These are phyloP conservation scores for Aplochiton taeniatus DNA, from an alignment of 2,797 vertebrate species.

Conservation along the genomic window DNA sequence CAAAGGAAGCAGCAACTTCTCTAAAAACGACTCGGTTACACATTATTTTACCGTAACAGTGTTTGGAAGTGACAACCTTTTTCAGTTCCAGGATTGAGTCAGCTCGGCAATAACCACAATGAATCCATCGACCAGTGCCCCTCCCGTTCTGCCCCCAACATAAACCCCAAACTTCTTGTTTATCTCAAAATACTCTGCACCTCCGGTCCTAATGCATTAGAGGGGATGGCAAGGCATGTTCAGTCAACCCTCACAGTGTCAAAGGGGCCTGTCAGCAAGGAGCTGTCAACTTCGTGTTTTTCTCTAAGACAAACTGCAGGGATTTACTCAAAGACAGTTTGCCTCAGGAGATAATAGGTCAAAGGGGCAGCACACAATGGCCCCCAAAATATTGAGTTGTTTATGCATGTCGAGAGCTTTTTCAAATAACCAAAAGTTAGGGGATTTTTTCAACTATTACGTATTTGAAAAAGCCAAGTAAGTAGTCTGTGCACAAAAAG, in stretches of 20 bases:
- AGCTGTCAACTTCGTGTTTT: conserved; percentile 39
- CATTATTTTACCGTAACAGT: conserved; percentile 3
- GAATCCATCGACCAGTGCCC: background rate
- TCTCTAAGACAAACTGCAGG: conserved; percentile 28
- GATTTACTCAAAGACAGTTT: conserved; percentile 41
- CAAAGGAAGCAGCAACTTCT: conserved; percentile 38
- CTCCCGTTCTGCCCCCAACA: conserved; percentile 3
- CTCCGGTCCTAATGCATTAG: conserved; percentile 27
- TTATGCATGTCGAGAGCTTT: background rate
- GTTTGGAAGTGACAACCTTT: conserved; percentile 24
- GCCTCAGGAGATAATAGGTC: conserved; percentile 36
- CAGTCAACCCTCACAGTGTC: conserved; percentile 40
- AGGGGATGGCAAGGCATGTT: conserved; percentile 11
- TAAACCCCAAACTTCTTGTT: conserved; percentile 39
- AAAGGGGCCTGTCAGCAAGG: conserved; percentile 48
- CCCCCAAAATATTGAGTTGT: conserved; percentile 8
- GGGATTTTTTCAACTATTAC: background rate
- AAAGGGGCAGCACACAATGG: conserved; percentile 17
- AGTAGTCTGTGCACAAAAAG: too few relatives aligned
- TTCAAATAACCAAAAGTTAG: conserved; percentile 12
- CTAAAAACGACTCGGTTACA: conserved; percentile 21
- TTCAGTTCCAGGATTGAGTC: background rate
- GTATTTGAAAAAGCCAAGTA: too few relatives aligned
- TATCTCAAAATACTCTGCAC: conserved; percentile 48
- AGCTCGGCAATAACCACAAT: conserved; percentile 3